Percentiles rank a stretch among this genome's conserved stretches.
phyloP scores from a whole-genome alignment of 2,888 invertebrate species.

The Capitulum mitella region DNA sequence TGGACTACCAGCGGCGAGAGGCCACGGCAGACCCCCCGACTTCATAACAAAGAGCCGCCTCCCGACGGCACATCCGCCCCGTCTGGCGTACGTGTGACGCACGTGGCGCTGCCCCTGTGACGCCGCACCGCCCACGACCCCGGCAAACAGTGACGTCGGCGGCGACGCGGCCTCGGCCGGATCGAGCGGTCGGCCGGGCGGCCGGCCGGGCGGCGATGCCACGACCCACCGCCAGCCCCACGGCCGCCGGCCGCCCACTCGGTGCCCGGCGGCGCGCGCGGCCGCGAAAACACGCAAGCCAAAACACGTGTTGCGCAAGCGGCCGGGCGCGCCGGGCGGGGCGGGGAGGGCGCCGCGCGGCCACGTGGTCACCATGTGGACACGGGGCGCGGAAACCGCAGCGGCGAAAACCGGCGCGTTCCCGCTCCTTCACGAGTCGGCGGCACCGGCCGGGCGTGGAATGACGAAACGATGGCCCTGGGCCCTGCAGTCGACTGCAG shows the following conservation, averaged over 20 bases:
- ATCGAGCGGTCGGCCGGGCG: conserved; percentile 4
- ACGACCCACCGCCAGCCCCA: not conserved
- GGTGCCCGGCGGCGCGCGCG: not conserved
- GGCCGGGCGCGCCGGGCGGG: not conserved
- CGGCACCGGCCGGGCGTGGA: too few relatives aligned
- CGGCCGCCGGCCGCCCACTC: too few relatives aligned
- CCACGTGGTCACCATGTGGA: not conserved
- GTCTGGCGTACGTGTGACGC: not conserved
- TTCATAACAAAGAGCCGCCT: too few relatives aligned
- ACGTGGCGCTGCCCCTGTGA: not conserved
- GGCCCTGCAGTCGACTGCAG: too few relatives aligned
- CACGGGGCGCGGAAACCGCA: too few relatives aligned
- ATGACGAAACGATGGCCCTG: too few relatives aligned
- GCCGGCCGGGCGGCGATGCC: not conserved
- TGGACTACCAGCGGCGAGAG: too few relatives aligned
- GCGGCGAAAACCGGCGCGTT: too few relatives aligned
- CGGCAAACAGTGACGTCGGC: conserved; percentile 1
- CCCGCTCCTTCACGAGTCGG: too few relatives aligned
- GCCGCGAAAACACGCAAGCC: not conserved
- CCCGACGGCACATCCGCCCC: too few relatives aligned
- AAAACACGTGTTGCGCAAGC: conserved; percentile 14
- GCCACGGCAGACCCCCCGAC: too few relatives aligned
- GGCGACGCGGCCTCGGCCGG: conserved; percentile 4
- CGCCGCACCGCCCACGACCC: not conserved
- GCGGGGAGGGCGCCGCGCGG: not conserved